Evolutionary conservation across 2,888 invertebrate genomes (phyloP).

Genomic region (Rutpela maculata): DNA sequence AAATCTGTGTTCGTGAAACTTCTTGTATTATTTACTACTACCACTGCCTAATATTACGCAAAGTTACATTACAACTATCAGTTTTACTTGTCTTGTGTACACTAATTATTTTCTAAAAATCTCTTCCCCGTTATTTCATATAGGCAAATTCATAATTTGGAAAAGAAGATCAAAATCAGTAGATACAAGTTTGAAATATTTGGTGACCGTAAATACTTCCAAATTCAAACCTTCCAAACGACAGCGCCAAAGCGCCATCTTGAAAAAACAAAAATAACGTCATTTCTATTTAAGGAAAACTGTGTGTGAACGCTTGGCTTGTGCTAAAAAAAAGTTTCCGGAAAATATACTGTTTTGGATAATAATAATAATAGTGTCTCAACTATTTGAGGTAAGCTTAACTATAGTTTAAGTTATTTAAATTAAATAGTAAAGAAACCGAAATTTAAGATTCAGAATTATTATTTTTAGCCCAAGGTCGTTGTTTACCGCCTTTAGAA

Average conservation of each 20-base stretch:
- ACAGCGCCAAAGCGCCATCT: slow-evolving; percentile 23
- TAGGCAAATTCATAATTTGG: too few relatives aligned
- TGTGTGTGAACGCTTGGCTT: slow-evolving; percentile 47
- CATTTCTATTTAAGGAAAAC: slow-evolving; percentile 66
- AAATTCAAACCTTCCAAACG: neutral
- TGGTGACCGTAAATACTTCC: neutral
- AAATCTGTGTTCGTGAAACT: too few relatives aligned
- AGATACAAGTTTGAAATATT: neutral
- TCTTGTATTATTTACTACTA: too few relatives aligned
- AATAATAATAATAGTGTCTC: neutral
- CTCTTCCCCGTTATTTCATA: too few relatives aligned
- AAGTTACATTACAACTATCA: neutral
- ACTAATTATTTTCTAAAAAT: too few relatives aligned
- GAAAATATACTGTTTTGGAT: too few relatives aligned
- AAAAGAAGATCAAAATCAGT: too few relatives aligned
- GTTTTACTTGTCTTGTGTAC: too few relatives aligned
- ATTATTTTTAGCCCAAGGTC: slow-evolving; percentile 60
- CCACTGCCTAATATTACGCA: neutral
- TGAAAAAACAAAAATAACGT: slow-evolving; percentile 51
- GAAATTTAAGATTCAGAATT: slow-evolving; percentile 23
- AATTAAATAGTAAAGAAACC: slow-evolving; percentile 21
- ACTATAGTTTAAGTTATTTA: slow-evolving; percentile 8
- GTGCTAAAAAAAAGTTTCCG: slow-evolving; percentile 26
- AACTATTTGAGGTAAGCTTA: slow-evolving; percentile 6
- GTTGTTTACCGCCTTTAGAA: slow-evolving; percentile 55